These are phyloP conservation scores for Lucifuga dentata DNA, from an alignment of 2,113 vertebrate genomes.

Conservation along the genomic window DNA sequence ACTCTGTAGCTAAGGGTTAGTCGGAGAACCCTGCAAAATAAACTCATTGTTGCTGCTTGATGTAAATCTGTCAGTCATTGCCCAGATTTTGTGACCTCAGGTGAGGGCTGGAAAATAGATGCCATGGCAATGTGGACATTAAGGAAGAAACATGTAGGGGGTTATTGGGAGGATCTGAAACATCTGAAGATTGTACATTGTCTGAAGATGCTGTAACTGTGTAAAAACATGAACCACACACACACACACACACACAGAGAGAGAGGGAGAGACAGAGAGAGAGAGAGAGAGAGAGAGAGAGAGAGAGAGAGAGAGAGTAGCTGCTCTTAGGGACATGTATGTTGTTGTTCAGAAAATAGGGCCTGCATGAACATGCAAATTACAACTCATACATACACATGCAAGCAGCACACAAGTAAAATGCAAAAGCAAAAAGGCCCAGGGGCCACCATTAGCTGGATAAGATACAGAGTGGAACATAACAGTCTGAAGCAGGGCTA, in stretches of 20 bases:
- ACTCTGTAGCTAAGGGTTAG: too few relatives aligned
- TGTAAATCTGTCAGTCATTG: too few relatives aligned
- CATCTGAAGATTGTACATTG: background rate
- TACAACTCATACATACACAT: conserved; percentile 57
- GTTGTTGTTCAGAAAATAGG: conserved; percentile 54
- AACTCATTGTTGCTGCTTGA: too few relatives aligned
- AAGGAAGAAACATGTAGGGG: too few relatives aligned
- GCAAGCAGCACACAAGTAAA: conserved; percentile 19
- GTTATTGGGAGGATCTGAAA: too few relatives aligned
- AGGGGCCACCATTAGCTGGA: conserved; percentile 26
- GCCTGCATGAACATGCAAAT: conserved; percentile 63
- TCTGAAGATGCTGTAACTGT: background rate
- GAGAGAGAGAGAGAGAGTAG: conserved; percentile 2
- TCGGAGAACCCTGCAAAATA: too few relatives aligned
- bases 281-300: background rate
- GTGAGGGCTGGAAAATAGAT: too few relatives aligned
- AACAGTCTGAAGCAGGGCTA: conserved; percentile 19
- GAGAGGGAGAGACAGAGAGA: background rate
- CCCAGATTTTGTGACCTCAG: too few relatives aligned
- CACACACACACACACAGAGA: conserved; percentile 6
- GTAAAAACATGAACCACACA: conserved; percentile 5
- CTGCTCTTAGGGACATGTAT: conserved; percentile 41
- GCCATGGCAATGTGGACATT: too few relatives aligned
- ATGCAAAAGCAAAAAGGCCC: conserved; percentile 25
- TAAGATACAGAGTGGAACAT: conserved; percentile 24